phyloP scores from a whole-genome alignment of 2,113 vertebrate species.

The Meleagris gallopavo region DNA sequence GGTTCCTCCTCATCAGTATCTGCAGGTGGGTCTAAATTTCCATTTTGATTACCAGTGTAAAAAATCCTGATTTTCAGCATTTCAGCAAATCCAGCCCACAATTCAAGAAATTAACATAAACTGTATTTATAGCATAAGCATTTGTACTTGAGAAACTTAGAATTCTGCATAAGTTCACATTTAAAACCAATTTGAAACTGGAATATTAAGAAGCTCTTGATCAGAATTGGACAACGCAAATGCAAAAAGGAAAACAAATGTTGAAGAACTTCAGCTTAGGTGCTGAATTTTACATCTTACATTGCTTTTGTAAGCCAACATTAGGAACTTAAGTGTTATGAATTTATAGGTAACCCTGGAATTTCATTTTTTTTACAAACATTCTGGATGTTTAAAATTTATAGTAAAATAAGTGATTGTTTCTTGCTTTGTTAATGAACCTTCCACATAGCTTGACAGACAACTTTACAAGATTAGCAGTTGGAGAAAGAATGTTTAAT shows the following conservation, averaged over 20 bases:
- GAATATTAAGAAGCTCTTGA: neutral
- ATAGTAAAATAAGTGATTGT: conserved; percentile 12
- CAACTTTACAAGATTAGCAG: conserved; percentile 4
- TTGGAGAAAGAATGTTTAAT: conserved; percentile 29
- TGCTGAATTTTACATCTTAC: no score
- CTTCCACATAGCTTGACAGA: neutral
- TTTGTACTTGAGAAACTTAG: neutral
- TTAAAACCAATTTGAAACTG: neutral
- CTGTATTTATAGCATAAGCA: neutral
- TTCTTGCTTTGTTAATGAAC: neutral
- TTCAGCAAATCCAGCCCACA: neutral
- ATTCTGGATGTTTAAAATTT: neutral
- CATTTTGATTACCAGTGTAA: neutral
- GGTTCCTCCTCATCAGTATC: neutral
- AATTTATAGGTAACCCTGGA: conserved; percentile 1
- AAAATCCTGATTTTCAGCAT: neutral
- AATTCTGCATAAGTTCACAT: neutral
- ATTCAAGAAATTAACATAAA: neutral
- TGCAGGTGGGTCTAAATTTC: neutral
- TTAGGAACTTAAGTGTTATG: neutral
- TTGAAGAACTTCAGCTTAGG: neutral
- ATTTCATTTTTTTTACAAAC: neutral
- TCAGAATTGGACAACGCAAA: neutral
- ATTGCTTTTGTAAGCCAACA: neutral
- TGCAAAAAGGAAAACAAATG: neutral